Conservation (phyloP, 2,113 vertebrate genomes). For the Pavo muticus region DNA sequence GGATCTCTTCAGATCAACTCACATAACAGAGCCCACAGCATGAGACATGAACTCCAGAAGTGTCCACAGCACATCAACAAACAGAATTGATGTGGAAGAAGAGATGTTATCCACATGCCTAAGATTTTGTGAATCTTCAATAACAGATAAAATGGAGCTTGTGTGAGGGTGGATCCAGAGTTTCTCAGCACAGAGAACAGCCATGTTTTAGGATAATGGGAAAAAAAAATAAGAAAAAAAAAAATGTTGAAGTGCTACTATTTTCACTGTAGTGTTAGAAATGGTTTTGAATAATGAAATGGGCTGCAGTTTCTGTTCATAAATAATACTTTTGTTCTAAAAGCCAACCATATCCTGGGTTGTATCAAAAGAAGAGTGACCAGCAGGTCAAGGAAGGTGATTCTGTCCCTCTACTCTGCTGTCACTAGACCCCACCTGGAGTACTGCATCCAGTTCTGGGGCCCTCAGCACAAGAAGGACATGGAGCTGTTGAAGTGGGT, state of each 20-base stretch:
- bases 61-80: neutral
- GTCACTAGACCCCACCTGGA: too few relatives aligned
- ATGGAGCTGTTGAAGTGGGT: too few relatives aligned
- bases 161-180: neutral
- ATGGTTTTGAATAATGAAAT: neutral
- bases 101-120: accelerated
- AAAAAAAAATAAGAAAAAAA: neutral
- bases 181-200: neutral
- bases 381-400: too few relatives aligned
- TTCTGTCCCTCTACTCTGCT: too few relatives aligned
- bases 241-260: neutral
- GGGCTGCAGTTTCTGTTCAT: neutral
- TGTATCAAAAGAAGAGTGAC: neutral
- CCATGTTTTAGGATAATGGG: neutral
- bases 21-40: neutral
- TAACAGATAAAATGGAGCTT: neutral
- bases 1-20: neutral
- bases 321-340: neutral
- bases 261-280: neutral
- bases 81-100: neutral
- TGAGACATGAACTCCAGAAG: neutral
- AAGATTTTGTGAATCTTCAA: neutral
- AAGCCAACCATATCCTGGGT: neutral
- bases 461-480: too few relatives aligned
- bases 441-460: too few relatives aligned